Base-by-base conservation (phyloP, 2,797 vertebrate species). In the Amblyopsis hoosieri region DNA sequence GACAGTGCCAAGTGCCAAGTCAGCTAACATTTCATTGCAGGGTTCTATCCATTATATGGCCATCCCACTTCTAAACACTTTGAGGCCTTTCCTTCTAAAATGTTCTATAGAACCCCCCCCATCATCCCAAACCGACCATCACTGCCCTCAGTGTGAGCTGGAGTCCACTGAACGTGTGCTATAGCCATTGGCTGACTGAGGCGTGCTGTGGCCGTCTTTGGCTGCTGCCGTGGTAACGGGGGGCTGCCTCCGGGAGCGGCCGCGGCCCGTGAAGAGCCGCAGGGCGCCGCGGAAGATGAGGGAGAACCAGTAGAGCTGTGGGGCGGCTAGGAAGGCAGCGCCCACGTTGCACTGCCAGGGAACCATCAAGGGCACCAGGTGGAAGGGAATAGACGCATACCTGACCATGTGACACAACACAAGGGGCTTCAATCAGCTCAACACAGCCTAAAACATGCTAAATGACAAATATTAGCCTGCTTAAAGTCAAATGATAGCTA, bases 291-390 rank as follows among this genome's bases (percentile, higher is more conserved):
- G 85, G 90, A 94, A 96, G 87, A 97, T 96, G 48, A 97, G 93
- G 71, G 92, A 94, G 85, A 96, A 96, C 95, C 95, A 97, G 82
- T 97, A 97, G 85, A 97, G 88, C 89, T 97, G 95, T 0, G 95
- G 95, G 0, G 94, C 95, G 79, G 95, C 94, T 63, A 97, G 94
- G 78, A 96, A 84, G 5, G 91, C 91, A 0, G 95, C 93, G 0
- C 94, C 95, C 2, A 94, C 72, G 86, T 96, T 93, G 88, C 84
- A 89, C 75, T 92, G 87, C 91, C 92, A 93, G 2, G 91, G 87
- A 71, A 93, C 89, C 0, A 71, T 60, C 60, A 93, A 75, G 2
- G 91, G 91, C 5, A 93, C 91, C 88, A 89, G 74, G 75, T 83
- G 85, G 78, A 93, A 89, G 11, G 91, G 90, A 57, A 92, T 89